These are phyloP conservation scores for Chymomyza caudatula DNA, from an alignment of 2,888 invertebrate species.

Conservation along the genomic window DNA sequence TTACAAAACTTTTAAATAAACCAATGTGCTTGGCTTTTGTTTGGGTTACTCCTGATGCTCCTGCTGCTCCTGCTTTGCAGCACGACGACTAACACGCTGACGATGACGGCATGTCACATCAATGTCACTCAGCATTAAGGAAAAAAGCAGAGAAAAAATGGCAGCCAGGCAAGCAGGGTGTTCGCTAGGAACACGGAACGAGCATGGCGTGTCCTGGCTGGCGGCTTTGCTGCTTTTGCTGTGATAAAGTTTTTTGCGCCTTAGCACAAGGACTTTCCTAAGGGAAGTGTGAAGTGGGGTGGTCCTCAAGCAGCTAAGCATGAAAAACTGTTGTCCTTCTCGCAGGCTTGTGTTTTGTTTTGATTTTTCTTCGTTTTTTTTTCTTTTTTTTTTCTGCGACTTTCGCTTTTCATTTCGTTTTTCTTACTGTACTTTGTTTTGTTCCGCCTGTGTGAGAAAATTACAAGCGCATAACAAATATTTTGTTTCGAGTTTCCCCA, in stretches of 20 bases:
- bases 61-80: not conserved
- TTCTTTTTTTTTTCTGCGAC: not conserved
- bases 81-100: not conserved
- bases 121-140: slow-evolving; percentile 73
- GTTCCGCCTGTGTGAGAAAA: slow-evolving; percentile 45
- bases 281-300: too few relatives aligned
- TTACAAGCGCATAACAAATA: slow-evolving; percentile 71
- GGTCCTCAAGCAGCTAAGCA: slow-evolving; percentile 47
- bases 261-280: not conserved
- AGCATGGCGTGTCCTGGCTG: not conserved
- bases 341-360: not conserved
- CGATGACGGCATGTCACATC: slow-evolving; percentile 70
- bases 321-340: slow-evolving; percentile 35
- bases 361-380: not conserved
- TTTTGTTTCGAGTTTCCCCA: slow-evolving; percentile 61
- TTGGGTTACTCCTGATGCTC: not conserved
- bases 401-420: slow-evolving; percentile 26
- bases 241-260: slow-evolving; percentile 51
- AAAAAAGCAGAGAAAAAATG: slow-evolving; percentile 23
- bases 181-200: too few relatives aligned
- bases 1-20: slow-evolving; percentile 22
- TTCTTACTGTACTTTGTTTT: not conserved
- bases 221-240: slow-evolving; percentile 46
- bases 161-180: not conserved
- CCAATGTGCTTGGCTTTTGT: not conserved